These are phyloP conservation scores for Macquaria australasica DNA, from an alignment of 2,113 vertebrate species.

Conservation along the genomic window DNA sequence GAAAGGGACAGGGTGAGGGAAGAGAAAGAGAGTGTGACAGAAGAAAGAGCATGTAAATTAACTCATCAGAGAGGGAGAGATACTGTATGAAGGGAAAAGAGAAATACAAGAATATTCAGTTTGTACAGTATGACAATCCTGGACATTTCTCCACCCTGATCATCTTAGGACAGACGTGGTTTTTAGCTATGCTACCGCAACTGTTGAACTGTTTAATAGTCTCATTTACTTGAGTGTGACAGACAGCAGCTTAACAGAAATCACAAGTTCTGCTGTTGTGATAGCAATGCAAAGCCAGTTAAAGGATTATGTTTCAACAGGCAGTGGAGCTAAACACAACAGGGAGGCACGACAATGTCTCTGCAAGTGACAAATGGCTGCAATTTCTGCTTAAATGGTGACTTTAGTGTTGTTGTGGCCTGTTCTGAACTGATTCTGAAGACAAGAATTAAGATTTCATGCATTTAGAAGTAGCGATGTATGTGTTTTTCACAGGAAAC, in stretches of 20 bases:
- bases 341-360: slow-evolving; percentile 18
- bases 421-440: neutral
- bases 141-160: slow-evolving; percentile 12
- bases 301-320: slow-evolving; percentile 66
- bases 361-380: slow-evolving; percentile 28
- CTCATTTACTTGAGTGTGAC: slow-evolving; percentile 48
- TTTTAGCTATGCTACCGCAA: slow-evolving; percentile 6
- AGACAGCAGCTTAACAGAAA: slow-evolving; percentile 55
- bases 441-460: neutral
- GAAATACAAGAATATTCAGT: neutral
- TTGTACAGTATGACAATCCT: neutral
- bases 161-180: neutral
- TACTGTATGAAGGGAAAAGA: neutral
- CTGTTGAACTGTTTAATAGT: slow-evolving; percentile 39
- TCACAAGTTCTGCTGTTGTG: slow-evolving; percentile 50
- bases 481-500: slow-evolving; percentile 1
- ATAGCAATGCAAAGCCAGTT: slow-evolving; percentile 67
- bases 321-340: slow-evolving; percentile 31
- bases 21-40: slow-evolving; percentile 19
- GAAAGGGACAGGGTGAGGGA: slow-evolving; percentile 25
- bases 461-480: neutral
- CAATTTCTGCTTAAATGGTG: neutral
- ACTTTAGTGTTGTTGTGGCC: neutral
- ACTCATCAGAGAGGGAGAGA: neutral
- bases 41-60: neutral